Conservation (phyloP, 2,888 invertebrate genomes). For the Meiosimyza decipiens region DNA sequence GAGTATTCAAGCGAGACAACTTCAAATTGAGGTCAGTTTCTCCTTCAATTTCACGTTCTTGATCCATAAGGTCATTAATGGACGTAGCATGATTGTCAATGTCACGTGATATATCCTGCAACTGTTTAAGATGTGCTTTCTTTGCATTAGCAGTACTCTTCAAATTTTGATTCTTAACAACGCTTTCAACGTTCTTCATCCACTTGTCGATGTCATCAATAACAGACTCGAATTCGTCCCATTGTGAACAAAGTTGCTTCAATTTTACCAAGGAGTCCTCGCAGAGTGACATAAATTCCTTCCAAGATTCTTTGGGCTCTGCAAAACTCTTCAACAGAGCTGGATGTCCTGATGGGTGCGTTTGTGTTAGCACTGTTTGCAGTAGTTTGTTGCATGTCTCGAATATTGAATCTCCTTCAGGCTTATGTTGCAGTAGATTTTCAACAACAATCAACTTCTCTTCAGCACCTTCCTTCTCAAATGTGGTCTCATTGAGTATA, state of each 20-base stretch:
- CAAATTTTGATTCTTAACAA: slow-evolving; percentile 88
- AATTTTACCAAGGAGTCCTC: slow-evolving; percentile 78
- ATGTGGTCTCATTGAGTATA: slow-evolving; percentile 81
- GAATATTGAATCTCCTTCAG: slow-evolving; percentile 79
- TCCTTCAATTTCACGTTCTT: slow-evolving; percentile 77
- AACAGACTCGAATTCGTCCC: slow-evolving; percentile 83
- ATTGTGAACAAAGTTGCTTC: slow-evolving; percentile 80
- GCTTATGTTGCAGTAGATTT: slow-evolving; percentile 78
- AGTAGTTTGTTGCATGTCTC: slow-evolving; percentile 77
- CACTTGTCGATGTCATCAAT: slow-evolving; percentile 84
- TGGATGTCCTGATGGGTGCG: slow-evolving; percentile 81
- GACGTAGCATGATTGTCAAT: slow-evolving; percentile 76
- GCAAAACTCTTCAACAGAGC: slow-evolving; percentile 79
- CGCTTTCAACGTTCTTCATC: slow-evolving; percentile 86
- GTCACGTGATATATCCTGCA: slow-evolving; percentile 78
- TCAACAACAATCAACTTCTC: slow-evolving; percentile 80
- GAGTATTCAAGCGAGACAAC: slow-evolving; percentile 81
- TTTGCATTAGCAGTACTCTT: slow-evolving; percentile 88
- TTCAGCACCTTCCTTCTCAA: slow-evolving; percentile 83
- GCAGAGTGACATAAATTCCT: slow-evolving; percentile 78
- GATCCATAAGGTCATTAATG: slow-evolving; percentile 75
- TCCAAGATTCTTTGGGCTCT: slow-evolving; percentile 80
- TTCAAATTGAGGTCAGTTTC: slow-evolving; percentile 80
- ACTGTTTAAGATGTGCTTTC: slow-evolving; percentile 79
- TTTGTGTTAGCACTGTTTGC: slow-evolving; percentile 79